Evolutionary conservation across 2,888 invertebrate genomes (phyloP), one percentile per base, ranked within the genome.

Genomic region (Euphydryas editha): DNA sequence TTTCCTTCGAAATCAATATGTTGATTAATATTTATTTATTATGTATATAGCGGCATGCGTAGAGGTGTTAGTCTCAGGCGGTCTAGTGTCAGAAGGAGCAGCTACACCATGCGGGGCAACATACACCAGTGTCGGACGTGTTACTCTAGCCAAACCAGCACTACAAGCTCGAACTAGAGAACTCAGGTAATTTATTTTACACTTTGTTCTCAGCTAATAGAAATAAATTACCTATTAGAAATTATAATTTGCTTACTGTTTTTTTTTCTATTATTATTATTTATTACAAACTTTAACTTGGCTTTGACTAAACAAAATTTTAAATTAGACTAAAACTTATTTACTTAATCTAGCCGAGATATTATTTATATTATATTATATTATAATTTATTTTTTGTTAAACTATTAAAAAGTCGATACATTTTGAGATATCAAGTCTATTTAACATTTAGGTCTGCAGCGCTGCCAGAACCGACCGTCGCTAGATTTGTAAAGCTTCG

Each of bases 401-500:
- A 30, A 30, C 30, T 30, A 30, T 30, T 30, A 5, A 30, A 30
- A 4, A 30, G 8, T 30, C 8, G 0, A 8, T 7, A 30, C 1
- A 30, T 30, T 30, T 30, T 30, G 30, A 30, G 4, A 30, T 30
- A 24, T 24, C 3, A 24, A 30, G 8, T 30, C 30, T 6, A 39
- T 39, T 44, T n/a, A 2, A 36, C 65, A 73, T 81, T 7, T 71
- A 92, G 92, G 77, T 92, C 93, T 21, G 93, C 93, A 42, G 90
- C 97, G 36, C 96, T 99, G 17, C 97, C 97, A 70, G 95, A 92
- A 73, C 92, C 92, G 13, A 92, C 92, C 6, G 78, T 92, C 67
- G 93, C 93, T 1, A 86, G 92, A 30, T 93, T 96, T 82, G 94
- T 99, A 0, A 98, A 98, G 85, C 91, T 99, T 44, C 94, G 96